Evolutionary conservation across 1,140 invertebrate genomes (phyloP), one percentile per base, ranked within the genome.

Genomic region (Psix sp.): DNA sequence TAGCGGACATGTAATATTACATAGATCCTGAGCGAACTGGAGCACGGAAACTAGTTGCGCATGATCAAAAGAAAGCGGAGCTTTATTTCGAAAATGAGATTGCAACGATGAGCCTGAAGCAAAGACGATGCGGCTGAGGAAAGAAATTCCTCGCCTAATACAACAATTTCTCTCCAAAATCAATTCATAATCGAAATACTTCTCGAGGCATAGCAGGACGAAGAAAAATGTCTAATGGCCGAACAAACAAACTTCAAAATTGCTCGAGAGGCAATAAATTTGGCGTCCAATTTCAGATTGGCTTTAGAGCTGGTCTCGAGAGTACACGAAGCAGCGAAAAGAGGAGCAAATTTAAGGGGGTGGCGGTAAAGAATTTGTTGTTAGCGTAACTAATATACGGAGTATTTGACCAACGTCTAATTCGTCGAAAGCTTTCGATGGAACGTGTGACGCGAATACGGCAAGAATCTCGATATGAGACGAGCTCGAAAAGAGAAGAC

Each of bases 401-500:
- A 62, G 35, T 56, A 42, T 45, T 38, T 45, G 36, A 13, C 24
- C 38, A 11, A 39, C 31, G 15, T 59, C 39, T 49, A 46, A 62
- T 71, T 71, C 35, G 51, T 60, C 48, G 43, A 49, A 36, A 62
- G 49, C 35, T 62, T 52, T 31, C 24, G 38, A 29, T 24, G 59
- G 62, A 75, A 78, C 67, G 59, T 65, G 39, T 57, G 70, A 77
- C 48, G 62, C 65, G 60, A n/a, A n/a, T n/a, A n/a, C 65, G 65
- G 21, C 35, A 52, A 17, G 59, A 65, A 65, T 65, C 33, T 16
- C 48, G 39, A 51, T 63, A 52, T 52, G 39, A 60, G 17, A 5
- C 21, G 17, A 49, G 48, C 33, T 56, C 35, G 16, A 20, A n/a
- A 31, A 18, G 18, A 24, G 20, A 36, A n/a, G 24, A 15, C 5